phyloP scores from a whole-genome alignment of 1,140 invertebrate species.

The Lepidurus packardi region DNA sequence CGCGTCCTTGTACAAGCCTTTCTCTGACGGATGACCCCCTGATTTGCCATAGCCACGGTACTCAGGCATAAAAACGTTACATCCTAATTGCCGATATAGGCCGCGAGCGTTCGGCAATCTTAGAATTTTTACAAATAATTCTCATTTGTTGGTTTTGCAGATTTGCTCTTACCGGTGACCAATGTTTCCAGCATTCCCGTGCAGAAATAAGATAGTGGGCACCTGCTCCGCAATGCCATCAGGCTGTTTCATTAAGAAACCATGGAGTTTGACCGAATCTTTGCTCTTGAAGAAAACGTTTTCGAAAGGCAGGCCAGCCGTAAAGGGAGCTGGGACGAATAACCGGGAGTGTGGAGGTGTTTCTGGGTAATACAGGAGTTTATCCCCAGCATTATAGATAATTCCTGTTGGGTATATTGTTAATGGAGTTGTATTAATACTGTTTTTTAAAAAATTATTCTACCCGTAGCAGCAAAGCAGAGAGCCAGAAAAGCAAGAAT shows the following conservation, averaged over 20 bases:
- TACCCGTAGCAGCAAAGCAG: constrained; percentile 60
- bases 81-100: constrained; percentile 69
- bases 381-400: constrained; percentile 78
- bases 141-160: constrained; percentile 28
- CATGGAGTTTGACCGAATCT: constrained; percentile 76
- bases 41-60: constrained; percentile 93
- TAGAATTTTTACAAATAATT: constrained; percentile 34
- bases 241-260: constrained; percentile 77
- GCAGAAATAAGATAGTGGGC: constrained; percentile 82
- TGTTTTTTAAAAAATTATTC: constrained; percentile 30
- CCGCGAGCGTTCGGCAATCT: constrained; percentile 70
- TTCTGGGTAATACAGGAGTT: constrained; percentile 80
- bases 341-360: constrained; percentile 76
- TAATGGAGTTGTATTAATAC: constrained; percentile 36
- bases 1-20: constrained; percentile 81
- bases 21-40: constrained; percentile 76
- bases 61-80: constrained; percentile 84
- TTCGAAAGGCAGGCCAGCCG: constrained; percentile 76
- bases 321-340: constrained; percentile 75
- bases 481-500: constrained; percentile 63
- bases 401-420: constrained; percentile 53
- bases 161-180: constrained; percentile 65
- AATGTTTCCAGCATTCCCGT: constrained; percentile 95
- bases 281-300: constrained; percentile 67
- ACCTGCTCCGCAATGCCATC: constrained; percentile 55